phyloP scores from a whole-genome alignment of 2,113 vertebrate genomes.

The Dicerorhinus sumatrensis region DNA sequence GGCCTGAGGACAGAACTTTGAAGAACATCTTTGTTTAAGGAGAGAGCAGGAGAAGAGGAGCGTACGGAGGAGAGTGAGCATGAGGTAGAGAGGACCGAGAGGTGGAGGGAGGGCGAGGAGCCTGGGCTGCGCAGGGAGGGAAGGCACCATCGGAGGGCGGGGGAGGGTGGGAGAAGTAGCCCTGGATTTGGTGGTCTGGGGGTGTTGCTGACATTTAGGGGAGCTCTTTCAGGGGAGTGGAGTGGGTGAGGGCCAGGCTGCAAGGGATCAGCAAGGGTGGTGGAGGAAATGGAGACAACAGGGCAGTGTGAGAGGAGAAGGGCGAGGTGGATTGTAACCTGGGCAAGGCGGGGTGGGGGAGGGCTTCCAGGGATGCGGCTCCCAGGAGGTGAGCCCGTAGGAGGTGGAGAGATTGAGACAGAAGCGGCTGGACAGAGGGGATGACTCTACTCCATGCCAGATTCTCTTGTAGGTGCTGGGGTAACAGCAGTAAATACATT shows the following conservation, averaged over 20 bases:
- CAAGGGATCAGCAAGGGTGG: not conserved
- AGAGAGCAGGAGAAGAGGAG: not conserved
- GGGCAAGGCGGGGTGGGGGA: rapidly evolving
- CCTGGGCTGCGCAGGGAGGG: not conserved
- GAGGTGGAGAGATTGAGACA: not conserved
- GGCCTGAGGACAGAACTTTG: not conserved
- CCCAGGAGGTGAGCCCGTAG: not conserved
- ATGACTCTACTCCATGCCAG: not conserved
- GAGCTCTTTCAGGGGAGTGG: not conserved
- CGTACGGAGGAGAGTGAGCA: not conserved
- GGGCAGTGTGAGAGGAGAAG: not conserved
- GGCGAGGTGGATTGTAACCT: too few species aligned
- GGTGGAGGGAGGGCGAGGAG: not conserved
- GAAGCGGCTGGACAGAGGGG: not conserved
- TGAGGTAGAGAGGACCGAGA: not conserved
- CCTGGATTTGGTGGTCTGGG: too few species aligned
- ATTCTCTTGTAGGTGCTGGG: not conserved
- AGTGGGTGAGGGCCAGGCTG: not conserved
- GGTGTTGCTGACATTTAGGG: not conserved
- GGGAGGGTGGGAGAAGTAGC: not conserved
- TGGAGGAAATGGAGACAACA: not conserved
- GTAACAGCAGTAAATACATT: not conserved
- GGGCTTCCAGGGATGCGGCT: not conserved
- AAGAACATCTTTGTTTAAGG: not conserved
- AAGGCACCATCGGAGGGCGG: too few species aligned